A percentile compares a stretch with the other conserved stretches of the same genome.
These are phyloP conservation scores for Amiota communis DNA, from an alignment of 2,888 invertebrate species.

Conservation along the genomic window DNA sequence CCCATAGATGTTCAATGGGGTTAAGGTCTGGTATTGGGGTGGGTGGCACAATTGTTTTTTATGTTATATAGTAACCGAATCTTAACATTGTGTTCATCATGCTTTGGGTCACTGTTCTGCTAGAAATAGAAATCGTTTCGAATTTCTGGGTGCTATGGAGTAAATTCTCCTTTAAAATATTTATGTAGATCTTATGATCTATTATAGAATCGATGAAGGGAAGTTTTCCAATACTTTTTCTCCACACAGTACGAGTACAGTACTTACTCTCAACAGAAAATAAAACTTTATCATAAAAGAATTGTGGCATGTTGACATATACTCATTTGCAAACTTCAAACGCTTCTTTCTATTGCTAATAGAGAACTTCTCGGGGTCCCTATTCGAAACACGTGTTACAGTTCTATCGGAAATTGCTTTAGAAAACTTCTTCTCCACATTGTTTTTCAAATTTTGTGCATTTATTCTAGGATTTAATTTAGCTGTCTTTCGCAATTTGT, in stretches of 20 bases:
- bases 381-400: conserved; percentile 10
- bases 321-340: conserved; percentile 28
- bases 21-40: too few relatives aligned
- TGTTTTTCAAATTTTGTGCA: background rate
- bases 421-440: conserved; percentile 10
- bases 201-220: conserved; percentile 36
- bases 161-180: conserved; percentile 38
- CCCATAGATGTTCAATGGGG: conserved; percentile 39
- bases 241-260: too few relatives aligned
- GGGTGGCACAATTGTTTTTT: background rate
- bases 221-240: too few relatives aligned
- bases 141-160: background rate
- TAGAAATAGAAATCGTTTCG: conserved; percentile 28
- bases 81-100: conserved; percentile 35
- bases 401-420: conserved; percentile 21
- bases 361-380: conserved; percentile 17
- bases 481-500: conserved; percentile 13
- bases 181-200: conserved; percentile 33
- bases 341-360: conserved; percentile 30
- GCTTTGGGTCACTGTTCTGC: conserved; percentile 35
- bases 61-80: conserved; percentile 1
- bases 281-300: conserved; percentile 34
- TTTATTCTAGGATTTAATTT: conserved; percentile 16
- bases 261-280: conserved; percentile 32
- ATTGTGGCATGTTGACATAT: background rate